Percentiles rank a stretch among this genome's conserved stretches.
phyloP scores from a whole-genome alignment of 2,888 invertebrate species.

The Netelia inedita region DNA sequence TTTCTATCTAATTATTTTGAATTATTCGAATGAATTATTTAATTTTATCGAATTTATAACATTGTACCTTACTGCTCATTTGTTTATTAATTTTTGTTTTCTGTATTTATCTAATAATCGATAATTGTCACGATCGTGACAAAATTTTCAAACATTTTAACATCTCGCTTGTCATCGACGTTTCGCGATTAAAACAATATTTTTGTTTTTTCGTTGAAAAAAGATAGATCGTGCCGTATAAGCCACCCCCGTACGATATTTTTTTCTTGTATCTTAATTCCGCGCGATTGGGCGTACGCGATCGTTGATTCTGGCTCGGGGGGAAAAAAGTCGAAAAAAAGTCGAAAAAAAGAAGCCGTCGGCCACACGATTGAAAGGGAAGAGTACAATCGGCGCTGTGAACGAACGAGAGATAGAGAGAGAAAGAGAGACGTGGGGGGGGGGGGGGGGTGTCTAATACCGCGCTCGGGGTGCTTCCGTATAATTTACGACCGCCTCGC shows the following conservation, averaged over 20 bases:
- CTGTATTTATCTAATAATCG: too few relatives aligned
- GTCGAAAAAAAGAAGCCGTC: conserved; percentile 17
- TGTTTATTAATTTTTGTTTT: too few relatives aligned
- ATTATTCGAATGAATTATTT: too few relatives aligned
- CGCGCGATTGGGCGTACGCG: conserved; percentile 8
- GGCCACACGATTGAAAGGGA: conserved; percentile 23
- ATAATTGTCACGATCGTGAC: too few relatives aligned
- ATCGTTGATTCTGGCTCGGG: conserved; percentile 9
- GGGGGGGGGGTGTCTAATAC: conserved; percentile 54
- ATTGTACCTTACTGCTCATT: too few relatives aligned
- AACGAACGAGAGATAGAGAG: neutral
- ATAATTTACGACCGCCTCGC: conserved; percentile 65
- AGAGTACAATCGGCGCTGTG: conserved; percentile 32
- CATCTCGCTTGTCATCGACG: too few relatives aligned
- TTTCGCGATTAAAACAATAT: too few relatives aligned
- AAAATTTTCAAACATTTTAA: too few relatives aligned
- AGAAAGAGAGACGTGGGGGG: neutral
- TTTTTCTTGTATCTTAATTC: conserved; percentile 21
- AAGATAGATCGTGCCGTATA: too few relatives aligned
- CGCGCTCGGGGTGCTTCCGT: conserved; percentile 63
- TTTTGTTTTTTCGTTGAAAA: too few relatives aligned
- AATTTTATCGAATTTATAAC: too few relatives aligned
- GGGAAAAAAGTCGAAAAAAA: neutral
- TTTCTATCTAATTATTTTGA: too few relatives aligned
- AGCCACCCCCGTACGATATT: neutral